These are phyloP conservation scores for Diorhabda carinulata DNA, from an alignment of 1,140 invertebrate species.

Conservation along the genomic window DNA sequence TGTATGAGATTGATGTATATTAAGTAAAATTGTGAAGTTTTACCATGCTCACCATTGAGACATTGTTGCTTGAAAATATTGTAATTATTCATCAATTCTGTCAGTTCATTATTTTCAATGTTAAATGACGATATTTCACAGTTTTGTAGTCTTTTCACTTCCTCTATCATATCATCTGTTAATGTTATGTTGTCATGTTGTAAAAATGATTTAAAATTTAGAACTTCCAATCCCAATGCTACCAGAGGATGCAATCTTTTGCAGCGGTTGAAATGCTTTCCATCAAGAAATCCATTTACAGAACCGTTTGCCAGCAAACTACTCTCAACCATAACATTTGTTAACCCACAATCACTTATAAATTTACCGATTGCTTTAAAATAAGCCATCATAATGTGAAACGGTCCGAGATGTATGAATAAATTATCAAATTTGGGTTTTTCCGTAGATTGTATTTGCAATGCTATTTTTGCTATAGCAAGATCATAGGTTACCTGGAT, in stretches of 20 bases:
- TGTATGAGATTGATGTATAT: conserved; percentile 38
- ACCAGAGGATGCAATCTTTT: conserved; percentile 26
- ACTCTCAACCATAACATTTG: conserved; percentile 10
- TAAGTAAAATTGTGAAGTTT: conserved; percentile 44
- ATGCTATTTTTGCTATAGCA: conserved; percentile 46
- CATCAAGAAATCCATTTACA: conserved; percentile 21
- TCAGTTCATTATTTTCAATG: neutral
- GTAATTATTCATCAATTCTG: conserved; percentile 23
- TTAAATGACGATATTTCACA: neutral
- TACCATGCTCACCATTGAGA: conserved; percentile 34
- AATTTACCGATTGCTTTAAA: conserved; percentile 39
- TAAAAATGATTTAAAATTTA: conserved; percentile 16
- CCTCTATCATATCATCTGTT: neutral
- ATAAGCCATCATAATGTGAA: conserved; percentile 35
- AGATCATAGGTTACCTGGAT: conserved; percentile 41
- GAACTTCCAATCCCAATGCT: conserved; percentile 6
- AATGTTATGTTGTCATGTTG: neutral
- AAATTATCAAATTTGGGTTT: conserved; percentile 33
- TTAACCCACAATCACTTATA: conserved; percentile 42
- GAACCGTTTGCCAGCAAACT: conserved; percentile 22
- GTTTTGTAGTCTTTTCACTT: neutral
- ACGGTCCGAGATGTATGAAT: conserved; percentile 40
- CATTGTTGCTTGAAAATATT: conserved; percentile 32
- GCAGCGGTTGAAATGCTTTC: conserved; percentile 23
- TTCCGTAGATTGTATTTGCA: conserved; percentile 36